Conservation (phyloP, 2,113 vertebrate genomes). For the Myodes glareolus region DNA sequence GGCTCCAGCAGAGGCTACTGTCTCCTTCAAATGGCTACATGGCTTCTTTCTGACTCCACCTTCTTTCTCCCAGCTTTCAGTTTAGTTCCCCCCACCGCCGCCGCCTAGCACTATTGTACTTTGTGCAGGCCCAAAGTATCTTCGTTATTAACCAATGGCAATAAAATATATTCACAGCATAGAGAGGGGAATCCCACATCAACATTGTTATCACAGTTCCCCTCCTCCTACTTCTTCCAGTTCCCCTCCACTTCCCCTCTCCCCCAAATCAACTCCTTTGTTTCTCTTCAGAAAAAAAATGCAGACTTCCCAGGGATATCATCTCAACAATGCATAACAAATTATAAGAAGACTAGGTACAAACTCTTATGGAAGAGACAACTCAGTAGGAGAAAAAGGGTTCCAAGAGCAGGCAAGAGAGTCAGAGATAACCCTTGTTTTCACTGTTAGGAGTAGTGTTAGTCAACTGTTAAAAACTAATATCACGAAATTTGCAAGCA, state of each 20-base stretch:
- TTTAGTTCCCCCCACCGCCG: too few relatives aligned
- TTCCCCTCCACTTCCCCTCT: background rate
- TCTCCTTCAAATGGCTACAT: too few relatives aligned
- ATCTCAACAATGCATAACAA: background rate
- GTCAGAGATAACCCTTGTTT: background rate
- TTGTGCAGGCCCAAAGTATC: too few relatives aligned
- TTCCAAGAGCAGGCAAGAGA: background rate
- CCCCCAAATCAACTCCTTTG: background rate
- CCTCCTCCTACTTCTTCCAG: background rate
- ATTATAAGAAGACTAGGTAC: background rate
- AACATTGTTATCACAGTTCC: background rate
- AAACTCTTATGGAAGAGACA: background rate
- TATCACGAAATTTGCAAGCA: background rate
- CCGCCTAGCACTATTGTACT: too few relatives aligned
- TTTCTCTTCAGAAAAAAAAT: background rate
- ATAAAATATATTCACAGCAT: too few relatives aligned
- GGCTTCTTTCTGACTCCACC: too few relatives aligned
- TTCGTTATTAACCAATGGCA: too few relatives aligned
- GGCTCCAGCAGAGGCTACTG: too few relatives aligned
- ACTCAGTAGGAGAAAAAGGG: background rate
- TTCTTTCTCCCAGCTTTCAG: too few relatives aligned
- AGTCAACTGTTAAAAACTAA: background rate
- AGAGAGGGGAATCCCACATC: too few relatives aligned
- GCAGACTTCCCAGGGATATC: background rate
- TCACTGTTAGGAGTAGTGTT: background rate